A percentile compares a stretch with the other conserved stretches of the same genome.
These are phyloP conservation scores for Pelosia muscerda DNA, from an alignment of 2,888 invertebrate species.

Conservation along the genomic window DNA sequence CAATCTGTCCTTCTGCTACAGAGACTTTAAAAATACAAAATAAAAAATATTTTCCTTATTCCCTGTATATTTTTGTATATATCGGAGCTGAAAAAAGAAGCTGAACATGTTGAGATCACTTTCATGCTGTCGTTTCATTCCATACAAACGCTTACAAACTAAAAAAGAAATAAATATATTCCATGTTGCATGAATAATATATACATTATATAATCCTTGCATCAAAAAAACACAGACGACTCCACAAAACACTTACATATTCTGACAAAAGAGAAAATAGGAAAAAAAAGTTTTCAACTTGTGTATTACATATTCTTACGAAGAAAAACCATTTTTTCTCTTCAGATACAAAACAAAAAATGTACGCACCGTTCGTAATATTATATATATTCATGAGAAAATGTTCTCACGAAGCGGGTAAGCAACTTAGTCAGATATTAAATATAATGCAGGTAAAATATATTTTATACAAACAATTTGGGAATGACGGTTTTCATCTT, in stretches of 20 bases:
- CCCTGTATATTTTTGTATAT: too few species aligned
- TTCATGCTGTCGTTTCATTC: neutral
- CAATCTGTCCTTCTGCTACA: too few species aligned
- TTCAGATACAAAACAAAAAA: constrained; percentile 14
- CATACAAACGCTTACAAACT: neutral
- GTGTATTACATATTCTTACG: constrained; percentile 1
- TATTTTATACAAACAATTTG: constrained; percentile 47
- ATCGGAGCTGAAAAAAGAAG: neutral
- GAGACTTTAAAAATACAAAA: too few species aligned
- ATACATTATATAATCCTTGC: neutral
- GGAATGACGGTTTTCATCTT: constrained; percentile 34
- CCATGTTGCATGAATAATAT: neutral
- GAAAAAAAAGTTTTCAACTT: constrained; percentile 11
- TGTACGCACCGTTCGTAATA: constrained; percentile 5
- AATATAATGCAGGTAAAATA: constrained; percentile 46
- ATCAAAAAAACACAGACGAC: neutral
- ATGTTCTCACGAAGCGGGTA: constrained; percentile 12
- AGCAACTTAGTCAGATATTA: constrained; percentile 39
- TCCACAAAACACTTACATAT: constrained; percentile 19
- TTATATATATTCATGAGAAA: constrained; percentile 16
- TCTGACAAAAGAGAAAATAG: constrained; percentile 10
- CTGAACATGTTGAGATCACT: constrained; percentile 5
- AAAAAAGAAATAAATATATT: constrained; percentile 4
- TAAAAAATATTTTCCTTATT: too few species aligned
- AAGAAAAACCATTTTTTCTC: constrained; percentile 6